A percentile compares a stretch with the other conserved stretches of the same genome.
Conservation (phyloP, 2,888 invertebrate genomes). For the Stenichneumon culpator region DNA sequence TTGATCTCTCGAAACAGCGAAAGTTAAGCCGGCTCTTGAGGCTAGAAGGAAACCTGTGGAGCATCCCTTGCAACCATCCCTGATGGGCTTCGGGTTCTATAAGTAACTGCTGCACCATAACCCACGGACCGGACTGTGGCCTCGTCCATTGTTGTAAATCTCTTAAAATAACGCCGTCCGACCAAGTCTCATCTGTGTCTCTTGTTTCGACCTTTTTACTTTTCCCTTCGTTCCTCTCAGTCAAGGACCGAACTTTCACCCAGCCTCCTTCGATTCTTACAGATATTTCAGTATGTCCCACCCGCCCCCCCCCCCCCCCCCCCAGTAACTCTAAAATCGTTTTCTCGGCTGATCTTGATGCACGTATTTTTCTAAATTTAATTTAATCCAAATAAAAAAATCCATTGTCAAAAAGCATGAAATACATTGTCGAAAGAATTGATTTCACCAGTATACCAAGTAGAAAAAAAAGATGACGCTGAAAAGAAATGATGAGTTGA, state of each 20-base stretch:
- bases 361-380: neutral
- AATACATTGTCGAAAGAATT: too few relatives aligned
- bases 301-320: neutral
- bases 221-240: slow-evolving; percentile 60
- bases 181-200: slow-evolving; percentile 72
- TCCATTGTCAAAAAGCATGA: too few relatives aligned
- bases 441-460: too few relatives aligned
- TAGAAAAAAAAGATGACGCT: neutral
- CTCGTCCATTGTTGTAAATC: slow-evolving; percentile 77
- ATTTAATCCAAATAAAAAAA: too few relatives aligned
- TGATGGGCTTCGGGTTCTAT: slow-evolving; percentile 49
- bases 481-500: neutral
- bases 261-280: slow-evolving; percentile 34
- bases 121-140: slow-evolving; percentile 22
- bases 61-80: slow-evolving; percentile 46
- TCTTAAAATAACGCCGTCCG: slow-evolving; percentile 78
- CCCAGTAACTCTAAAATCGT: neutral
- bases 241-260: slow-evolving; percentile 53
- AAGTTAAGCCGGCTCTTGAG: slow-evolving; percentile 61
- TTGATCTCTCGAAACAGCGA: slow-evolving; percentile 69
- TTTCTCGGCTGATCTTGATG: neutral
- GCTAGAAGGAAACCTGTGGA: neutral
- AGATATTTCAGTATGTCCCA: neutral
- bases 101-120: slow-evolving; percentile 31
- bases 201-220: slow-evolving; percentile 60